phyloP scores from a whole-genome alignment of 2,113 vertebrate species.

The Herpetotheres cachinnans region DNA sequence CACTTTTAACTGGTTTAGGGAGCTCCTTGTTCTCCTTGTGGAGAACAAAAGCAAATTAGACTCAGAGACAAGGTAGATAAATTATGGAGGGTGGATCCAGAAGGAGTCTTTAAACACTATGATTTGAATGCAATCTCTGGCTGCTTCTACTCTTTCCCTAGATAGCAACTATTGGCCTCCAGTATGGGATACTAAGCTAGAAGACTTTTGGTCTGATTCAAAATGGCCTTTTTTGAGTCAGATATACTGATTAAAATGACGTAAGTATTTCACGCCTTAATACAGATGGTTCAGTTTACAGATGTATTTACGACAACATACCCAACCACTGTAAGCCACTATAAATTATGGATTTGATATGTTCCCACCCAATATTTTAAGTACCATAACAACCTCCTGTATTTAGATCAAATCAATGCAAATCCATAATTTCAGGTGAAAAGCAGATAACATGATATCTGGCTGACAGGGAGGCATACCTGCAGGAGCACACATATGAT shows the following conservation, averaged over 20 bases:
- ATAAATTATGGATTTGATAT: neutral
- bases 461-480: neutral
- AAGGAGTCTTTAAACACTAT: neutral
- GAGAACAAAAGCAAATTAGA: neutral
- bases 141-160: neutral
- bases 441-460: neutral
- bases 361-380: neutral
- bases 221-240: neutral
- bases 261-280: neutral
- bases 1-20: neutral
- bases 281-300: neutral
- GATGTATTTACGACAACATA: neutral
- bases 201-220: neutral
- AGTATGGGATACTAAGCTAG: neutral
- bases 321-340: neutral
- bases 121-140: neutral
- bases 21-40: neutral
- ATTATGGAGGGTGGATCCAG: neutral
- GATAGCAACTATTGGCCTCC: neutral
- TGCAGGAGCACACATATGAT: neutral
- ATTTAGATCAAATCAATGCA: neutral
- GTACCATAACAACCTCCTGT: neutral
- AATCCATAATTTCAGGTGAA: neutral
- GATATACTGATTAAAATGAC: neutral
- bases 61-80: neutral